Evolutionary conservation across 2,797 vertebrate genomes (phyloP).

Genomic region (Peromyscus aztecus): DNA sequence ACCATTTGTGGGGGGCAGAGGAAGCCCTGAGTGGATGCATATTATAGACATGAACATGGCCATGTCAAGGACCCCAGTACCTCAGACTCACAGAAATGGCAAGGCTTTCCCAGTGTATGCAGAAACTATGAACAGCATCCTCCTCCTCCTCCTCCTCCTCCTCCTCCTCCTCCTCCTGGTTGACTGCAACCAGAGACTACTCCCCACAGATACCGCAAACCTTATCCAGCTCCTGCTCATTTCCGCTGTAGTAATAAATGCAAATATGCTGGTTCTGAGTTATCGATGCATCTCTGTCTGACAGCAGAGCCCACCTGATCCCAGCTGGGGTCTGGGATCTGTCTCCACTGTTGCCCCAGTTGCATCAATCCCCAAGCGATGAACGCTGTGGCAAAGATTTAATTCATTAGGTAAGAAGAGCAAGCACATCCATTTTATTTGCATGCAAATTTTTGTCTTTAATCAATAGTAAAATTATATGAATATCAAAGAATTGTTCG

Average conservation of each 20-base stretch:
- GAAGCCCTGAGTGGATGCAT: not conserved
- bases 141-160: not conserved
- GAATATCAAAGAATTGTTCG: not conserved
- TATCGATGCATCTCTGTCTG: not conserved
- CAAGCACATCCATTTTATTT: not conserved
- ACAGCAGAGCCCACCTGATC: not conserved
- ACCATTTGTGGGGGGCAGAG: not conserved
- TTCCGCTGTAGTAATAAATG: not conserved
- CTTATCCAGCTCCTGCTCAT: too few relatives aligned
- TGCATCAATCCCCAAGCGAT: not conserved
- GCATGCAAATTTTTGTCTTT: not conserved
- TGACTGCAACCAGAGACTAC: not conserved
- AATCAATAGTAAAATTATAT: not conserved
- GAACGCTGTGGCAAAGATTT: not conserved
- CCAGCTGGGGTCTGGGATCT: too few relatives aligned
- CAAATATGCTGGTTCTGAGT: not conserved
- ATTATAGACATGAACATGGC: not conserved
- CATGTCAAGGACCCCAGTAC: not conserved
- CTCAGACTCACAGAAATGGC: not conserved
- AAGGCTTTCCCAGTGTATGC: too few relatives aligned
- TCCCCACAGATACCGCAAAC: not conserved
- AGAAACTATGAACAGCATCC: not conserved
- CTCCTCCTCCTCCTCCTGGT: not conserved
- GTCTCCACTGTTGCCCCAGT: not conserved
- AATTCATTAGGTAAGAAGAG: not conserved